Evolutionary conservation across 2,888 invertebrate species (phyloP).

Genomic region (Brachypalpus laphriformis): DNA sequence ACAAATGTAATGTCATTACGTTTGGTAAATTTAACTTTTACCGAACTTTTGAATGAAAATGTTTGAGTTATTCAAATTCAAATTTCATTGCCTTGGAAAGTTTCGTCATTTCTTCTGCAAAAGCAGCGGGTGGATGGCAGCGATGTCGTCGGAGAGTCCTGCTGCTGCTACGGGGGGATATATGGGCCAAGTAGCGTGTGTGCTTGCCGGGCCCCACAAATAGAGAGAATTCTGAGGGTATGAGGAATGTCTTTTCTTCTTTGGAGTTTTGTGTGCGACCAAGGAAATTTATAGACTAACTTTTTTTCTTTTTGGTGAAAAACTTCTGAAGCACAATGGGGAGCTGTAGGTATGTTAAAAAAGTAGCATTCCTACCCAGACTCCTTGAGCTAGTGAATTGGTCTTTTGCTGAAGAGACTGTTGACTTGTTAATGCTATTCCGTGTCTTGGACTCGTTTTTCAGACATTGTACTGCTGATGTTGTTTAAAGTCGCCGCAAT

Average conservation of each 20-base stretch:
- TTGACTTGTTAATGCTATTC: slow-evolving; percentile 65
- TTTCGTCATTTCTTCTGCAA: slow-evolving; percentile 49
- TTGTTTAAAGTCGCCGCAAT: slow-evolving; percentile 37
- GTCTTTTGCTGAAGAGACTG: slow-evolving; percentile 26
- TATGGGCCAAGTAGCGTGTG: not conserved
- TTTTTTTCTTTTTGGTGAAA: slow-evolving; percentile 12
- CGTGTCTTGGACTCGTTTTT: slow-evolving; percentile 13
- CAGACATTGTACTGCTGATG: not conserved
- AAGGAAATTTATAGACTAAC: slow-evolving; percentile 49
- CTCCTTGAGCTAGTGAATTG: slow-evolving; percentile 12
- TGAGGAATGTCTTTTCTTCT: slow-evolving; percentile 31
- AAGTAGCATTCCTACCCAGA: slow-evolving; percentile 21
- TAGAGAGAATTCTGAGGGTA: not conserved
- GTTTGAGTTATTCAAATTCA: slow-evolving; percentile 74
- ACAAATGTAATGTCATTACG: slow-evolving; percentile 74
- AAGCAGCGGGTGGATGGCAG: not conserved
- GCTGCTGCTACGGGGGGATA: not conserved
- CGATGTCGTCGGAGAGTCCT: not conserved
- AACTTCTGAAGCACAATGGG: slow-evolving; percentile 31
- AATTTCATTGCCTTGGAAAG: slow-evolving; percentile 68
- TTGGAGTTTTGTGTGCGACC: not conserved
- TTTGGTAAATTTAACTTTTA: slow-evolving; percentile 74
- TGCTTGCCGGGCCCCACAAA: not conserved
- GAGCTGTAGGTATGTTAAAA: not conserved
- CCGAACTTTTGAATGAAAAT: slow-evolving; percentile 73